Conservation (phyloP, 2,888 invertebrate genomes). For the Heliconius erato region DNA sequence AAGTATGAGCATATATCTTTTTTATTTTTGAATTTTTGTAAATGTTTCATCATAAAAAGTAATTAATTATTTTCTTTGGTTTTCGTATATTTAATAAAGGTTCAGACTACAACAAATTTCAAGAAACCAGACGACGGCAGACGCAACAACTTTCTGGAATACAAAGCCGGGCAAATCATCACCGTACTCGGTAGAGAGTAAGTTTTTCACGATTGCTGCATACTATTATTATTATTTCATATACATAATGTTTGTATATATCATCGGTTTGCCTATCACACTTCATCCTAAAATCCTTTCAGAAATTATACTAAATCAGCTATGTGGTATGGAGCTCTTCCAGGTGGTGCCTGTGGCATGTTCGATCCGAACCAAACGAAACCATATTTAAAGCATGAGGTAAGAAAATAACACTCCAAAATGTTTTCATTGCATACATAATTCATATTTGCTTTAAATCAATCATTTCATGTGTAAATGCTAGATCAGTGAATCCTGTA, state of each 20-base stretch:
- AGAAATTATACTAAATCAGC: slow-evolving; percentile 85
- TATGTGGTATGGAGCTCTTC: slow-evolving; percentile 96
- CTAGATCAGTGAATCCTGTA: not conserved
- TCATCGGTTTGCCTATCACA: slow-evolving; percentile 16
- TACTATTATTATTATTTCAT: slow-evolving; percentile 9
- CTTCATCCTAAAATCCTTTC: slow-evolving; percentile 51
- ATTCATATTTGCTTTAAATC: slow-evolving; percentile 28
- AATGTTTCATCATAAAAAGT: not conserved
- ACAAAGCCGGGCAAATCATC: slow-evolving; percentile 95
- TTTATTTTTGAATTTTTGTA: not conserved
- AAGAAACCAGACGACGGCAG: slow-evolving; percentile 75
- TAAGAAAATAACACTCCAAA: slow-evolving; percentile 52
- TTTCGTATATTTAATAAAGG: slow-evolving; percentile 58
- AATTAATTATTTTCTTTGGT: not conserved
- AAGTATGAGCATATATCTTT: slow-evolving; percentile 76
- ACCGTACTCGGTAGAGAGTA: slow-evolving; percentile 90
- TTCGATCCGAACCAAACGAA: slow-evolving; percentile 96
- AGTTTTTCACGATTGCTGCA: slow-evolving; percentile 55
- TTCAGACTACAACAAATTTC: slow-evolving; percentile 90
- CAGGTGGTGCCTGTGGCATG: slow-evolving; percentile 95
- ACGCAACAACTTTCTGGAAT: slow-evolving; percentile 90
- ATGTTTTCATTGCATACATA: slow-evolving; percentile 14
- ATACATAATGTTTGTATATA: slow-evolving; percentile 7
- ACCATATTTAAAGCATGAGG: slow-evolving; percentile 84
- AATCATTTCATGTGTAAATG: slow-evolving; percentile 9